Evolutionary conservation across 2,113 vertebrate genomes (phyloP).

Genomic region (Nannobrachium achirus): DNA sequence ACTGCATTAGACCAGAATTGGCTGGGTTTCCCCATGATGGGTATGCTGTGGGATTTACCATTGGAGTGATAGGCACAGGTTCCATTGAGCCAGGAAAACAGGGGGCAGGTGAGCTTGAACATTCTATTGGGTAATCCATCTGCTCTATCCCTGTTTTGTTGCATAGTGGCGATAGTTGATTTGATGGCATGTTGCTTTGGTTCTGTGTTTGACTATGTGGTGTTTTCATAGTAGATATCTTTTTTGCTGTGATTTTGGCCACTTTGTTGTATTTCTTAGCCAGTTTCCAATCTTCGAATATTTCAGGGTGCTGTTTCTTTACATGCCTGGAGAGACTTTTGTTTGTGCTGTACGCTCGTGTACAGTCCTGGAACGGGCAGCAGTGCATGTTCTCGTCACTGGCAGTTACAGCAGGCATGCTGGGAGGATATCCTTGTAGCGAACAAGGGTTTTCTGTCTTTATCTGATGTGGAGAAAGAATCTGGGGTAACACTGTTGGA

Average conservation of each 20-base stretch:
- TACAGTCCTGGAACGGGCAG: conserved; percentile 92
- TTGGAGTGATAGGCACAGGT: conserved; percentile 78
- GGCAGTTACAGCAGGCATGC: conserved; percentile 39
- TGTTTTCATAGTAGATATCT: conserved; percentile 63
- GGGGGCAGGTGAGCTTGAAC: conserved; percentile 61
- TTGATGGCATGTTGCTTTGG: conserved; percentile 61
- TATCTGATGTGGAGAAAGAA: conserved; percentile 64
- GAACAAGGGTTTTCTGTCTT: conserved; percentile 68
- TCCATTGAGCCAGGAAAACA: conserved; percentile 79
- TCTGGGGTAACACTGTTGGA: conserved; percentile 53
- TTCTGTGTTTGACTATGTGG: conserved; percentile 72
- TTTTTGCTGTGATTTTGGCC: conserved; percentile 82
- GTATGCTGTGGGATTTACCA: conserved; percentile 83
- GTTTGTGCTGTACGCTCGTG: conserved; percentile 92
- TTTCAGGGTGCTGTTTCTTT: conserved; percentile 94
- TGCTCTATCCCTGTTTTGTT: conserved; percentile 70
- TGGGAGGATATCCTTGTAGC: conserved; percentile 63
- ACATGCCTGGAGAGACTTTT: conserved; percentile 98
- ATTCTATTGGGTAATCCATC: conserved; percentile 62
- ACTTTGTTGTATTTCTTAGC: conserved; percentile 91
- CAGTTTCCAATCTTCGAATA: conserved; percentile 94
- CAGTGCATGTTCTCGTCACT: conserved; percentile 83
- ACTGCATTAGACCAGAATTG: conserved; percentile 68
- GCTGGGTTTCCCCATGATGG: conserved; percentile 75
- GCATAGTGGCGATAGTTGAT: conserved; percentile 63